Base-by-base conservation (phyloP, 1,140 invertebrate genomes). In the Drosophila busckii region DNA sequence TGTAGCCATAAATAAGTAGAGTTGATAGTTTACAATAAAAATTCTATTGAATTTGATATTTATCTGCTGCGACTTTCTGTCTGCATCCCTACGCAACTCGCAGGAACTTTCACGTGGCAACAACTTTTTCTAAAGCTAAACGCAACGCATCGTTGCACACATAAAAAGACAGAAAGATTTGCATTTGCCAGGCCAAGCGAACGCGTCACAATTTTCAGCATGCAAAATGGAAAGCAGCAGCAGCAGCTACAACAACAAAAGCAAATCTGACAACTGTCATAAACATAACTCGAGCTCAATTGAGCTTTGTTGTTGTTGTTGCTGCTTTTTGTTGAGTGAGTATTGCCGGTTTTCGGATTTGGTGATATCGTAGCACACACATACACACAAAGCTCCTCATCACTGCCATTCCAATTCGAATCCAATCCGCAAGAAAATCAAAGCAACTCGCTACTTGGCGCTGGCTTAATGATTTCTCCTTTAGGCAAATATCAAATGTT, bases 221-320 rank as follows among this genome's bases (percentile, higher is more conserved):
- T 32, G 41, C 44, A 75, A 75, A 80, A 80, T 70, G 71, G 71
- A 78, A 80, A 80, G 68, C 69, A 71, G 58, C 64, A 59, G 49
- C 45, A 69, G 34, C 44, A 13, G 15, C 26, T 40, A 25, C 50
- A 28, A 32, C 48, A 60, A 45, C 26, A 58, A 28, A 26, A 34
- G 17, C 7, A 23, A 23, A 34, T 60, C 59, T 55, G 70, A 61
- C 71, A 76, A 78, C 66, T 78, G 71, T 78, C 73, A 78, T 78
- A 78, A 78, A 78, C 76, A 78, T 80, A 78, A 78, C 75, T 80
- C 68, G 73, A 67, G 73, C 73, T 80, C 62, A 68, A 78, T 78
- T 78, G 58, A 62, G 70, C 70, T 58, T 55, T 62, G 46, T 49
- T 40, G 64, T 52, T 56, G 54, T 28, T 60, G 29, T 31, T 34